phyloP scores from a whole-genome alignment of 2,113 vertebrate genomes.

The Athene cunicularia region DNA sequence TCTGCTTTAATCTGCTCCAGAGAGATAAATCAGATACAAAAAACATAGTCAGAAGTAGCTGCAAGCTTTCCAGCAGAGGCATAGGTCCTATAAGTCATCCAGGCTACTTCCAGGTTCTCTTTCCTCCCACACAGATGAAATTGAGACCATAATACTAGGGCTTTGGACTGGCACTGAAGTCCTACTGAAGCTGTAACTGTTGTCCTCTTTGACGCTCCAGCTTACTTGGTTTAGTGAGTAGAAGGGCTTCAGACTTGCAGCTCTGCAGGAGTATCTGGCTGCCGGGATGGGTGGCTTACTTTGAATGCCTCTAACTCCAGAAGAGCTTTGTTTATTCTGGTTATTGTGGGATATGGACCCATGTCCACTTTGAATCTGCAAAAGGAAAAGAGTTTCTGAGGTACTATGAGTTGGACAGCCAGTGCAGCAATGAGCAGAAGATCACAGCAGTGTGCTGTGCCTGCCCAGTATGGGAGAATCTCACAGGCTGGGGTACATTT shows the following conservation, averaged over 20 bases:
- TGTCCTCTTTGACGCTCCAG: not conserved
- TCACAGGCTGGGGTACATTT: not conserved
- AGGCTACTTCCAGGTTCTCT: not conserved
- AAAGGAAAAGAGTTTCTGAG: constrained; percentile 17
- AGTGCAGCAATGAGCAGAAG: not conserved
- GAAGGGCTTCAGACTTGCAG: constrained; percentile 69
- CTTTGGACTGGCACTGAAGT: not conserved
- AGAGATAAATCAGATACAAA: not conserved
- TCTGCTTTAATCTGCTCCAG: constrained; percentile 37
- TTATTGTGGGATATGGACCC: constrained; percentile 84
- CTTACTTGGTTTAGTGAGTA: not conserved
- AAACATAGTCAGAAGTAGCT: not conserved
- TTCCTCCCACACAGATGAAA: not conserved
- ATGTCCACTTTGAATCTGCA: constrained; percentile 91
- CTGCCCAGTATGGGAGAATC: not conserved
- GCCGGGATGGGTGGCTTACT: constrained; percentile 84
- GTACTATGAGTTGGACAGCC: not conserved
- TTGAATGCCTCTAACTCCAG: constrained; percentile 88
- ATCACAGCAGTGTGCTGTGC: not conserved
- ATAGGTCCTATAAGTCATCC: not conserved
- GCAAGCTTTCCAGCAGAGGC: not conserved
- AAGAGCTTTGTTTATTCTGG: constrained; percentile 84
- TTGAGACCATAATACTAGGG: not conserved
- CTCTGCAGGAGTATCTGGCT: constrained; percentile 91
- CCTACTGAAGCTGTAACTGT: not conserved